Evolutionary conservation across 2,888 invertebrate genomes (phyloP).

Genomic region (Acanthococcus lagerstroemiae): DNA sequence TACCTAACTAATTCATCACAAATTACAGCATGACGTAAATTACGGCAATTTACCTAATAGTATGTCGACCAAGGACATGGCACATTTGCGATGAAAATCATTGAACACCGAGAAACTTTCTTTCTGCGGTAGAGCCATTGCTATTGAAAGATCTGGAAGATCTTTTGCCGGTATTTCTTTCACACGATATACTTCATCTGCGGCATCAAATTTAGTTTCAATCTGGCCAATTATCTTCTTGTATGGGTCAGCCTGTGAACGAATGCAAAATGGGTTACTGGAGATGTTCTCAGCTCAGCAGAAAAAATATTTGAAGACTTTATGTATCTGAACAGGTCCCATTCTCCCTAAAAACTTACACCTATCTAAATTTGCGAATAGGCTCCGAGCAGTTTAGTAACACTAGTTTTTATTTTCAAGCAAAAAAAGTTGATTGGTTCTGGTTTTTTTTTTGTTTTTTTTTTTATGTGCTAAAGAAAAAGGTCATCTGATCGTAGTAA

Average conservation of each 20-base stretch:
- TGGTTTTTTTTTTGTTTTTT: no score
- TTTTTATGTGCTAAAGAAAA: no score
- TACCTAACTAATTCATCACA: not conserved
- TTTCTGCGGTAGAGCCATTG: slow-evolving; percentile 53
- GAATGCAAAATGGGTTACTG: not conserved
- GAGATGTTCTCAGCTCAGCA: no score
- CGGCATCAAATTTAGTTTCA: not conserved
- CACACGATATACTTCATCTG: not conserved
- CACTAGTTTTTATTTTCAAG: no score
- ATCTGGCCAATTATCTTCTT: slow-evolving; percentile 45
- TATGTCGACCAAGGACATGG: slow-evolving; percentile 56
- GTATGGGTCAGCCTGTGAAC: slow-evolving; percentile 46
- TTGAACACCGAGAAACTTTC: slow-evolving; percentile 66
- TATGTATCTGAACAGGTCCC: no score
- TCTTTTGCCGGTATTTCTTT: not conserved
- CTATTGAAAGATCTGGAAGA: slow-evolving; percentile 52
- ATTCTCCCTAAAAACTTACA: no score
- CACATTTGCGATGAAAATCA: slow-evolving; percentile 59
- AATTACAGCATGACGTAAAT: not conserved
- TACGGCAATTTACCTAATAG: slow-evolving; percentile 49
- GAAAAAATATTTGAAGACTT: not conserved
- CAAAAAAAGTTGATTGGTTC: no score
- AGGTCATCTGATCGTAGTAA: no score
- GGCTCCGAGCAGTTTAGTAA: no score
- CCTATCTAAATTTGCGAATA: no score